Evolutionary conservation across 2,888 invertebrate species (phyloP).

Genomic region (Andrena flavipes): DNA sequence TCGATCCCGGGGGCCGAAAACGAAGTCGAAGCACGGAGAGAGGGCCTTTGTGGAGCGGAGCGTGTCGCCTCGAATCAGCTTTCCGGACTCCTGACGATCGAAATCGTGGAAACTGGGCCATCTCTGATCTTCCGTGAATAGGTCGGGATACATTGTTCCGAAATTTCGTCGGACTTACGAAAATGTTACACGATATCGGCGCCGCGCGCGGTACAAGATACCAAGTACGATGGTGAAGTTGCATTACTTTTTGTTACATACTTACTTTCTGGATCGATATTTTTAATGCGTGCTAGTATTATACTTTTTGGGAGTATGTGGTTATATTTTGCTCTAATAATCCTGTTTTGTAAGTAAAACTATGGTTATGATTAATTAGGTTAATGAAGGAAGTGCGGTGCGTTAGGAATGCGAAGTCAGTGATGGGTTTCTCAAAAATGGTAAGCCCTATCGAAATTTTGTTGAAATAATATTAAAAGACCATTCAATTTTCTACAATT

Average conservation of each 20-base stretch:
- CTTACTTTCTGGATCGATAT: neutral
- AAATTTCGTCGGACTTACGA: conserved; percentile 40
- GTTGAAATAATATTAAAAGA: too few species aligned
- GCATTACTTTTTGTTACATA: neutral
- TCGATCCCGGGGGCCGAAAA: conserved; percentile 60
- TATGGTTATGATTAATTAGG: too few species aligned
- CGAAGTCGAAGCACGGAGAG: conserved; percentile 67
- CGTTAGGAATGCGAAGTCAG: too few species aligned
- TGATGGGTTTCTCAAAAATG: too few species aligned
- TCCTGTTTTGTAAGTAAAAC: too few species aligned
- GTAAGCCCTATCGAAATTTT: too few species aligned
- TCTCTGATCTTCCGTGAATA: conserved; percentile 47
- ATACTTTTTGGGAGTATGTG: too few species aligned
- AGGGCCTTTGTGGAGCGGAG: conserved; percentile 65
- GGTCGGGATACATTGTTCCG: conserved; percentile 46
- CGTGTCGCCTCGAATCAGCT: conserved; percentile 48
- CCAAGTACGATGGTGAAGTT: neutral
- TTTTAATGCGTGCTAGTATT: conserved; percentile 3
- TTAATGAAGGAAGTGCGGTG: too few species aligned
- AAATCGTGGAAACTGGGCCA: conserved; percentile 57
- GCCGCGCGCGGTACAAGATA: conserved; percentile 15
- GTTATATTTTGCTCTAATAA: too few species aligned
- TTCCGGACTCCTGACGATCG: conserved; percentile 45
- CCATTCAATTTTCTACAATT: too few species aligned
- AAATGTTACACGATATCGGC: conserved; percentile 8